Evolutionary conservation across 2,113 vertebrate species (phyloP).

Genomic region (Pionites leucogaster): DNA sequence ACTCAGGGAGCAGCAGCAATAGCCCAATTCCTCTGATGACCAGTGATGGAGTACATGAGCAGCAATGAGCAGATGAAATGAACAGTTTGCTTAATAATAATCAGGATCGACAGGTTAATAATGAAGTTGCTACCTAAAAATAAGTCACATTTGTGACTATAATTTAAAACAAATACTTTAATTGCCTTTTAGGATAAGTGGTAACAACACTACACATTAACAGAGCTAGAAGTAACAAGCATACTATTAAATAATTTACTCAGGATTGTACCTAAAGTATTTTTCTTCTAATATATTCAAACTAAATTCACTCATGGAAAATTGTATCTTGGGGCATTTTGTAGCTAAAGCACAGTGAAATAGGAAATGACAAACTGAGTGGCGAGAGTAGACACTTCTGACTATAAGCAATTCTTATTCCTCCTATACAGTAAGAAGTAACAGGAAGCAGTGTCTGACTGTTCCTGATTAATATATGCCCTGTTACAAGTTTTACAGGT

Average conservation of each 20-base stretch:
- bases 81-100: background rate
- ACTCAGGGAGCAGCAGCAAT: background rate
- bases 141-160: background rate
- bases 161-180: conserved; percentile 23
- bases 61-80: background rate
- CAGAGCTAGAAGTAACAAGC: background rate
- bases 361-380: background rate
- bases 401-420: background rate
- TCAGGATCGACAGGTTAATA: conserved; percentile 5
- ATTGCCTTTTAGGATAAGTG: background rate
- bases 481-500: background rate
- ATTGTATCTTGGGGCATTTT: background rate
- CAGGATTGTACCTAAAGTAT: background rate
- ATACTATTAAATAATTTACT: background rate
- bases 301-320: rapidly evolving
- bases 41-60: background rate
- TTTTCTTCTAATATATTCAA: background rate
- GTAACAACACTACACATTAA: background rate
- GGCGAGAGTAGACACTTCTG: background rate
- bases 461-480: background rate
- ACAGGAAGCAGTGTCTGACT: background rate
- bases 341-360: background rate
- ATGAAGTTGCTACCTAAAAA: background rate
- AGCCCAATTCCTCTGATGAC: background rate
- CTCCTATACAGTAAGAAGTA: background rate